A percentile compares a stretch with the other conserved stretches of the same genome.
phyloP scores from a whole-genome alignment of 2,113 vertebrate species.

The Phalacrocorax brasilianus region DNA sequence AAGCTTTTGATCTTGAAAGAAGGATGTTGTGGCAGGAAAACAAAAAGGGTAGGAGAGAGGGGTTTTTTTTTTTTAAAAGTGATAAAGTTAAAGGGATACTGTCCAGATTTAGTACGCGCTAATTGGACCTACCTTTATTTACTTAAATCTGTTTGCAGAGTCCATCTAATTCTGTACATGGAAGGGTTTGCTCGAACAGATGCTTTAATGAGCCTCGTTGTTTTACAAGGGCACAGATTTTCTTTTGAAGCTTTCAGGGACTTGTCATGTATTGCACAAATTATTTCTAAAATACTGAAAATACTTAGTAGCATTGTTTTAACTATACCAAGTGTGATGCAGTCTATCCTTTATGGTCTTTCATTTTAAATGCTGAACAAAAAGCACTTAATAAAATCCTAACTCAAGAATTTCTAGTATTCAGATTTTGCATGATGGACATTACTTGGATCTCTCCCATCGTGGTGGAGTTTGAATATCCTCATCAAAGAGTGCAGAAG shows the following conservation, averaged over 20 bases:
- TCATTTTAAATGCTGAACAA: not conserved
- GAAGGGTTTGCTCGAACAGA: not conserved
- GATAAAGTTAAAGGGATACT: slow-evolving; percentile 56
- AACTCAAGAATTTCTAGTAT: not conserved
- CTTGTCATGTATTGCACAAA: not conserved
- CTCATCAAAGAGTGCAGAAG: not conserved
- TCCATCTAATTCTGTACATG: not conserved
- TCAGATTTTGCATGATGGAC: not conserved
- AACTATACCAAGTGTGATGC: not conserved
- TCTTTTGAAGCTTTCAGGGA: not conserved
- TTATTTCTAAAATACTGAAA: not conserved
- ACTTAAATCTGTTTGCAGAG: not conserved
- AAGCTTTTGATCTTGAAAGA: slow-evolving; percentile 81
- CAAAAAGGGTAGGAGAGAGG: slow-evolving; percentile 14
- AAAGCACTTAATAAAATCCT: not conserved
- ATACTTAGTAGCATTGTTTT: not conserved
- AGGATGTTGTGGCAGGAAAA: slow-evolving; percentile 72
- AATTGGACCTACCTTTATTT: not conserved
- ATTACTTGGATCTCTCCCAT: not conserved
- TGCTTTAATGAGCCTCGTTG: not conserved
- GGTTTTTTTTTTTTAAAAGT: slow-evolving; percentile 1
- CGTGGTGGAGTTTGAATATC: not conserved
- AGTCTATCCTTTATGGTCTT: not conserved
- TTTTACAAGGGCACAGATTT: not conserved
- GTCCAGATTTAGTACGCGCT: slow-evolving; percentile 20